Base-by-base conservation (phyloP, 2,797 vertebrate genomes). In the Eupleurogrammus muticus region DNA sequence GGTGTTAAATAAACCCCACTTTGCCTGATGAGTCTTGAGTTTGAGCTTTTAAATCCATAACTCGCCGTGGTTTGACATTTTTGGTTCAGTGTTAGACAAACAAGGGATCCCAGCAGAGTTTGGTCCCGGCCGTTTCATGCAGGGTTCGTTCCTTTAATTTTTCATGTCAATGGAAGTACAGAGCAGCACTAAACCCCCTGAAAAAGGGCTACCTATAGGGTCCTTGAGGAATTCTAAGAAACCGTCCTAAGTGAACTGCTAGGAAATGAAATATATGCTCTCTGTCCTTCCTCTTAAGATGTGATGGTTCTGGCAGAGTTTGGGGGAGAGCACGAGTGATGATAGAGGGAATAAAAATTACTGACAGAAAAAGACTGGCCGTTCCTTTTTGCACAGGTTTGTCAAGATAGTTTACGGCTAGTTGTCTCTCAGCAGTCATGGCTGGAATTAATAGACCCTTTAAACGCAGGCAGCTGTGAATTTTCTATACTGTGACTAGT, bases 381-480 rank as follows among this genome's bases (percentile, higher is more conserved):
- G 32, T 47, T 54, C 54, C 60, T 53, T 55, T 66, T 57, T 69
- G 73, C 63, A 73, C 70, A 80, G 57, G 73, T 90, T 89, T 87
- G 83, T 87, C 89, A 79, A 52, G 68, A 83, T 66, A 80, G 85
- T 92, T 93, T 90, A 92, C 75, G 64, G 79, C 80, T 83, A 88
- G 85, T 86, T 89, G 88, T 87, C 84, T 92, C 88, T 86, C 81
- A 77, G 70, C 83, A 81, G 87, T 83, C 91, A 79, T 82, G 84
- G 73, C 81, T 88, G 69, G 85, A 90, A 91, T 91, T 89, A 93
- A 92, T 90, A 75, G 86, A 82, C 70, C 82, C 66, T 69, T 83
- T 83, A 87, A 90, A 87, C 82, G 73, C 72, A 83, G 85, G 80
- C 90, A 90, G 89, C 89, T 92, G 91, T 62, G 76, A 81, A 64